Evolutionary conservation across 2,797 vertebrate species (phyloP), one percentile per base, ranked within the genome.

Genomic region (Perdix hodgsoniae): DNA sequence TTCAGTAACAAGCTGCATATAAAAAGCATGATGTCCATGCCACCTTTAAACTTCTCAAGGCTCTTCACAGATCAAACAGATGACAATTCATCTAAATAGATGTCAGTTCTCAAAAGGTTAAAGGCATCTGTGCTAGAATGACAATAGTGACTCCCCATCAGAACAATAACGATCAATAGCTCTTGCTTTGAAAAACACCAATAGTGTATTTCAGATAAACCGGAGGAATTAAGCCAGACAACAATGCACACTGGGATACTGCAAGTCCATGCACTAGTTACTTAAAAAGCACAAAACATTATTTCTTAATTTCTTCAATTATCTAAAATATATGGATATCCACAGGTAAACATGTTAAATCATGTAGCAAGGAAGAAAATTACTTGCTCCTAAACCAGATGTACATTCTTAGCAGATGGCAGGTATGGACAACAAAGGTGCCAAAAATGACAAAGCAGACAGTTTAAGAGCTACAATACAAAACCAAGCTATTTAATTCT

Each of bases 71-170:
- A 91, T 88, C 84, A 89, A 85, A 92, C 8, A 72, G 42, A 78
- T 76, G 79, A 84, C 42, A 93, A 75, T 40, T 88, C 33, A 52
- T 57, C 79, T 73, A 89, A 90, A 81, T 0, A 94, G 47, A 86
- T 70, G 54, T 35, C 74, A 69, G 17, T 54, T 71, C 83, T 78
- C 86, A 44, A 88, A 91, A 93, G 54, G 31, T 75, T 93, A 47
- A 35, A 90, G 45, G 54, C 57, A 95, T 59, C 74, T 83, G 57
- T 52, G 66, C 75, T 75, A 59, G 65, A 83, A 89, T 83, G 61
- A 66, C 54, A 66, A 59, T 60, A 95, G 94, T 69, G 67, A 93
- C 64, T 70, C 85, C 91, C 80, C 67, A 31, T 75, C 56, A 94
- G 65, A 52, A 82, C 11, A 22, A 31, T 31, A 90, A 80, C 42